Evolutionary conservation across 2,113 vertebrate genomes (phyloP).

Genomic region (Illadopsis cleaveri): DNA sequence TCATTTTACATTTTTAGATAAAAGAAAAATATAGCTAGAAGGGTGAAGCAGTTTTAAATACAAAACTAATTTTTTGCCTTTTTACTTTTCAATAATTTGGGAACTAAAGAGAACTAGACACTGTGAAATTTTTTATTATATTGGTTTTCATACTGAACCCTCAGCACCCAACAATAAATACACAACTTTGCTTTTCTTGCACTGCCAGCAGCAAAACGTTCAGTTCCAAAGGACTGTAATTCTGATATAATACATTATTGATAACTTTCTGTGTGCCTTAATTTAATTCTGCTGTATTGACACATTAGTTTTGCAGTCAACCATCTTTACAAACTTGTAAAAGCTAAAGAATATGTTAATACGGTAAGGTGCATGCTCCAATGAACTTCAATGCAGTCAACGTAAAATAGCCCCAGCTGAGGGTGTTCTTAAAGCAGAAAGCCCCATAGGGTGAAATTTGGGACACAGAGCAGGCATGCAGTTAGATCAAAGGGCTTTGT

Average conservation of each 20-base stretch:
- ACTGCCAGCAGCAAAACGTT: conserved; percentile 76
- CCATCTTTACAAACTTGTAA: conserved; percentile 26
- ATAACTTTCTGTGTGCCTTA: conserved; percentile 60
- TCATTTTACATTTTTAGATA: conserved; percentile 60
- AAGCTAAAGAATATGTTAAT: conserved; percentile 7
- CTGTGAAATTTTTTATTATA: conserved; percentile 62
- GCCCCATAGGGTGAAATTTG: neutral
- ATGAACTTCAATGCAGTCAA: conserved; percentile 9
- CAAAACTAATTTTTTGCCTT: conserved; percentile 50
- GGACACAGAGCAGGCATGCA: neutral
- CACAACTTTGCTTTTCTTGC: conserved; percentile 73
- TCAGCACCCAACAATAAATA: conserved; percentile 75
- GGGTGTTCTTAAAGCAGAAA: conserved; percentile 20
- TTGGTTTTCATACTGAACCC: conserved; percentile 63
- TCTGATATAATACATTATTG: conserved; percentile 51
- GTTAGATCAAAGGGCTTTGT: conserved; percentile 21
- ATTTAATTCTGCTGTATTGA: conserved; percentile 28
- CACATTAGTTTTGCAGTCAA: conserved; percentile 4
- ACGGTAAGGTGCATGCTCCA: neutral
- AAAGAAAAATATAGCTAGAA: conserved; percentile 47
- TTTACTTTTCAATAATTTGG: conserved; percentile 57
- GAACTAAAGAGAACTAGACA: conserved; percentile 58
- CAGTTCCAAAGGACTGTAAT: conserved; percentile 73
- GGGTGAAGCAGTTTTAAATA: conserved; percentile 65
- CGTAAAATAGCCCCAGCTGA: neutral